Base-by-base conservation (phyloP, 92 coral and sea anemone species). In the Plumapathes pennacea region DNA sequence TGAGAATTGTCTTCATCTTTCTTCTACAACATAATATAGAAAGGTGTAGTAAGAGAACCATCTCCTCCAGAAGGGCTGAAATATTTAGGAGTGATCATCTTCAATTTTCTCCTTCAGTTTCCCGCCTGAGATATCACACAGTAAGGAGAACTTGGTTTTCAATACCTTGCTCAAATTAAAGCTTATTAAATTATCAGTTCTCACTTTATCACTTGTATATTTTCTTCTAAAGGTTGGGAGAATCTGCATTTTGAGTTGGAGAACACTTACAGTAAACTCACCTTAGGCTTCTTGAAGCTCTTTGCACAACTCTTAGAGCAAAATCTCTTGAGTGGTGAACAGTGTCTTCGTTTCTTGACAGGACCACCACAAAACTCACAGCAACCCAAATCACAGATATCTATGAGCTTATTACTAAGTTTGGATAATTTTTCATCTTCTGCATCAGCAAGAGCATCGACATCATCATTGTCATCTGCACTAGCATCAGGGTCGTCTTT, bases 331-430 rank as follows among this genome's bases (percentile, higher is more conserved):
- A 87, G 55, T 20, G 86, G 82, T 24, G 89, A 72, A 50, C 82
- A 72, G 20, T 72, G 58, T 12, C 86, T 80, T 10, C 89, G 55
- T 52, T 85, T 84, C 51, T 83, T 87, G 8, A 87, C 96, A 14
- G 96, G 96, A 15, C 96, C 96, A 23, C 89, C 89, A 57, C 96
- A 87, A 53, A 64, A 87, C 24, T 82, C 89, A 68, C 96, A 87
- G 50, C 96, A 77, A 0, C 86, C 86, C 51, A 87, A 62, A 18
- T 77, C 86, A 29, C 80, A 60, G 13, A 78, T 67, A 24, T 82
- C 83, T 9, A 38, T 24, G 4, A 66, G n/a, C n/a, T n/a, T 66
- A 23, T 66, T 66, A 3, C 73, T 62, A 66, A 66, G 54, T 32
- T 66, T 66, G 12, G 57, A 41, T 17, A 49, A 53, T 12, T 44